phyloP scores from a whole-genome alignment of 2,888 invertebrate genomes.

The Papilio gigon region DNA sequence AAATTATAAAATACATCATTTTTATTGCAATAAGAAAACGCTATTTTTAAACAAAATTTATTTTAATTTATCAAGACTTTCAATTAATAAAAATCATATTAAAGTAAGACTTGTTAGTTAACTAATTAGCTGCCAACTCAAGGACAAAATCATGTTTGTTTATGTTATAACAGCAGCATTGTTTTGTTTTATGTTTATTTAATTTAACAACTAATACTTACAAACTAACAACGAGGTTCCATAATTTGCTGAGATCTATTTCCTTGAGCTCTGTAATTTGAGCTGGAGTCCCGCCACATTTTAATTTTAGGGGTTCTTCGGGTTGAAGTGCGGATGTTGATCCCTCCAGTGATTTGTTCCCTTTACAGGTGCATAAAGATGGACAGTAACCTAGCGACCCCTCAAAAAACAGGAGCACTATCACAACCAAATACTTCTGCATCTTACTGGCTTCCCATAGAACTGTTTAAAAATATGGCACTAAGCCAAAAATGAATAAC shows the following conservation, averaged over 20 bases:
- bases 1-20: no score
- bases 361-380: constrained; percentile 81
- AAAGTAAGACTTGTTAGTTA: no score
- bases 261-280: constrained; percentile 84
- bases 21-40: no score
- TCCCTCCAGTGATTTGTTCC: constrained; percentile 80
- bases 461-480: constrained; percentile 75
- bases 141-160: neutral
- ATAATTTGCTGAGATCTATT: constrained; percentile 83
- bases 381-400: constrained; percentile 67
- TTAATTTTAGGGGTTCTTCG: constrained; percentile 83
- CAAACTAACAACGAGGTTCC: constrained; percentile 85
- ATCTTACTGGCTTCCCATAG: constrained; percentile 67
- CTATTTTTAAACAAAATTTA: no score
- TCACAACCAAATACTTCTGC: constrained; percentile 62
- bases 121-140: no score
- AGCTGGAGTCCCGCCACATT: constrained; percentile 83
- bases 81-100: no score
- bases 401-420: constrained; percentile 58
- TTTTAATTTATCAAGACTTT: no score
- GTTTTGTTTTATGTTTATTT: neutral
- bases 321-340: constrained; percentile 77
- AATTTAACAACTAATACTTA: constrained; percentile 69
- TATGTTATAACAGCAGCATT: neutral
- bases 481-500: constrained; percentile 75